Percentiles rank a stretch among this genome's conserved stretches.
Evolutionary conservation across 2,888 invertebrate species (phyloP).

Genomic region (Nomada fucata): DNA sequence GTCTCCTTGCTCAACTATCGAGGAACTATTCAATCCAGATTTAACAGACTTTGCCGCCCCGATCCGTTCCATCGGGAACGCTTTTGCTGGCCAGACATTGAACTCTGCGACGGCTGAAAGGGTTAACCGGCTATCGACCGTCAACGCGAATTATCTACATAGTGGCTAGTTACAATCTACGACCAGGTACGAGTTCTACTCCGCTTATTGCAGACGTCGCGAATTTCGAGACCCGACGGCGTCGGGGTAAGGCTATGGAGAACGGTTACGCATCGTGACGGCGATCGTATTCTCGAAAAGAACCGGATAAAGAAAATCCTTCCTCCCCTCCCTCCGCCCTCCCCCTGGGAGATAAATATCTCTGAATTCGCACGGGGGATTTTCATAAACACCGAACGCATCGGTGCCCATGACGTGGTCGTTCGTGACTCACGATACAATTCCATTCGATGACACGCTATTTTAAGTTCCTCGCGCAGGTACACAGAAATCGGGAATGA

Average conservation of each 20-base stretch:
- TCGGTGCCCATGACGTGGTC: background rate
- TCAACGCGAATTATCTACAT: conserved; percentile 46
- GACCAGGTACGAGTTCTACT: conserved; percentile 66
- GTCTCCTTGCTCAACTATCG: background rate
- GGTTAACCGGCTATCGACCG: conserved; percentile 24
- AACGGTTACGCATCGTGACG: background rate
- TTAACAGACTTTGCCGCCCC: background rate
- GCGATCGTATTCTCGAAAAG: background rate
- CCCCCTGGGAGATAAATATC: background rate
- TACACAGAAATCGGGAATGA: background rate
- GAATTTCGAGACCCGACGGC: conserved; percentile 18
- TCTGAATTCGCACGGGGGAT: background rate
- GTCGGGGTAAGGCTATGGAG: conserved; percentile 17
- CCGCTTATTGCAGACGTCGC: conserved; percentile 22
- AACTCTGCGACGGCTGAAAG: conserved; percentile 31
- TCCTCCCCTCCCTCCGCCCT: no score
- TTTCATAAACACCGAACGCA: background rate
- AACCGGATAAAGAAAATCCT: conserved; percentile 16
- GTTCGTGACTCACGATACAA: conserved; percentile 6
- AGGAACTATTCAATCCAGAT: background rate
- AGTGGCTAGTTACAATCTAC: conserved; percentile 65
- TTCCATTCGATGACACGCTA: background rate
- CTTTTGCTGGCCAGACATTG: background rate
- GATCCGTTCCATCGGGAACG: background rate
- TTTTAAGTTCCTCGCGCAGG: background rate